phyloP scores from a whole-genome alignment of 2,888 invertebrate genomes.

The Leptinotarsa tumamoca region DNA sequence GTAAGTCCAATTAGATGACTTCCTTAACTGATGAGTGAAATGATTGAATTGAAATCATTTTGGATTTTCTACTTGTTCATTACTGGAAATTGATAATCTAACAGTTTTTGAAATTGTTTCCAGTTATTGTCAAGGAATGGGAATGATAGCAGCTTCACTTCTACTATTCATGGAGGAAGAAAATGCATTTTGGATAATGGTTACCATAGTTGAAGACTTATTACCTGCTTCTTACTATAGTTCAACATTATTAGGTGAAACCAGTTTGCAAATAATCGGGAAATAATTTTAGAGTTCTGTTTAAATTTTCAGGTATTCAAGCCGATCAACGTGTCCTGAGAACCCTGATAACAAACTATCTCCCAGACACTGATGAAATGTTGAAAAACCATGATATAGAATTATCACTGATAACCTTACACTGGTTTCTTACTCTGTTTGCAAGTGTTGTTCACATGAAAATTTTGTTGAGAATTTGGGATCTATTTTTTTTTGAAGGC shows the following conservation, averaged over 20 bases:
- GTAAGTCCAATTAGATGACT: no score
- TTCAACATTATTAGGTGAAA: constrained; percentile 83
- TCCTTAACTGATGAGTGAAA: no score
- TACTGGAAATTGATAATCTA: background rate
- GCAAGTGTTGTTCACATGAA: constrained; percentile 97
- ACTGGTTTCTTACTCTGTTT: constrained; percentile 98
- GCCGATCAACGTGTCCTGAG: constrained; percentile 97
- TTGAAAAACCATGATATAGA: constrained; percentile 95
- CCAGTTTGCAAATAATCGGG: background rate
- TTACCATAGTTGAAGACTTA: constrained; percentile 97
- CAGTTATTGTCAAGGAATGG: constrained; percentile 86
- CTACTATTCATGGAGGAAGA: constrained; percentile 96
- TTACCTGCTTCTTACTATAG: constrained; percentile 98
- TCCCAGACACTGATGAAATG: constrained; percentile 91
- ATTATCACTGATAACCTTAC: constrained; percentile 93
- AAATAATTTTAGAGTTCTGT: background rate
- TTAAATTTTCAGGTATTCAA: constrained; percentile 77
- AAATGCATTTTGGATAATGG: constrained; percentile 99
- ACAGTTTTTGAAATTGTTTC: constrained; percentile 21
- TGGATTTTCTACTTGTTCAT: no score
- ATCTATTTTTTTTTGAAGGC: constrained; percentile 96
- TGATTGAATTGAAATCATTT: no score
- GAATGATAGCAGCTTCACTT: constrained; percentile 93
- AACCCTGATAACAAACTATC: constrained; percentile 88
- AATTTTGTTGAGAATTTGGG: constrained; percentile 94